A percentile compares a stretch with the other conserved stretches of the same genome.
These are phyloP conservation scores for Lymantria monacha DNA, from an alignment of 2,888 invertebrate genomes.

Conservation along the genomic window DNA sequence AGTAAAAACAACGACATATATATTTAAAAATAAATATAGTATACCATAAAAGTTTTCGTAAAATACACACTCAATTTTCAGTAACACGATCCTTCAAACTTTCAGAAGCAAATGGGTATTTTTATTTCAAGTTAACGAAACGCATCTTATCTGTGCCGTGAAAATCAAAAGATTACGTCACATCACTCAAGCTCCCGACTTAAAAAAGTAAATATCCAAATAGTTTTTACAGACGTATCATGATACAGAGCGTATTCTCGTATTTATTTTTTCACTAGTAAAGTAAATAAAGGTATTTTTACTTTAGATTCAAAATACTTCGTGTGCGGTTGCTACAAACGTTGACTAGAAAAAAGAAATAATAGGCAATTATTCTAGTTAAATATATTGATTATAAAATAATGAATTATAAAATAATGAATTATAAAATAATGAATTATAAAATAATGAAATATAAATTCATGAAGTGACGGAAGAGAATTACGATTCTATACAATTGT, in stretches of 20 bases:
- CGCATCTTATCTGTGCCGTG: background rate
- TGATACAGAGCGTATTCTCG: slow-evolving; percentile 13
- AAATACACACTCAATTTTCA: background rate
- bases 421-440: too few species aligned
- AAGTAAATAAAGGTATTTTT: slow-evolving; percentile 40
- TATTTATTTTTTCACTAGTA: slow-evolving; percentile 37
- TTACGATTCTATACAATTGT: too few species aligned
- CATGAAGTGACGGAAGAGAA: too few species aligned
- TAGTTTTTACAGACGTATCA: slow-evolving; percentile 29
- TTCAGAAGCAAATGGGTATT: background rate
- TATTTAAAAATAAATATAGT: background rate
- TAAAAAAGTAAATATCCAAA: slow-evolving; percentile 25
- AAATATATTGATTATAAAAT: too few species aligned
- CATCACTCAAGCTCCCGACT: slow-evolving; percentile 8
- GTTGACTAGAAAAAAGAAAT: background rate
- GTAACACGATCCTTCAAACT: background rate
- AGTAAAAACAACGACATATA: too few species aligned
- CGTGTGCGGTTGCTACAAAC: slow-evolving; percentile 38
- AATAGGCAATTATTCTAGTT: too few species aligned
- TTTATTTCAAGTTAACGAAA: slow-evolving; percentile 2
- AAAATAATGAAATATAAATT: too few species aligned
- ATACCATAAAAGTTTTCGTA: background rate
- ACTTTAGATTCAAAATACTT: slow-evolving; percentile 40
- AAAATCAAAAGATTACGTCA: slow-evolving; percentile 14
- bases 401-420: too few species aligned